phyloP scores from a whole-genome alignment of 1,140 invertebrate species.

The Tetramorium simillimum region DNA sequence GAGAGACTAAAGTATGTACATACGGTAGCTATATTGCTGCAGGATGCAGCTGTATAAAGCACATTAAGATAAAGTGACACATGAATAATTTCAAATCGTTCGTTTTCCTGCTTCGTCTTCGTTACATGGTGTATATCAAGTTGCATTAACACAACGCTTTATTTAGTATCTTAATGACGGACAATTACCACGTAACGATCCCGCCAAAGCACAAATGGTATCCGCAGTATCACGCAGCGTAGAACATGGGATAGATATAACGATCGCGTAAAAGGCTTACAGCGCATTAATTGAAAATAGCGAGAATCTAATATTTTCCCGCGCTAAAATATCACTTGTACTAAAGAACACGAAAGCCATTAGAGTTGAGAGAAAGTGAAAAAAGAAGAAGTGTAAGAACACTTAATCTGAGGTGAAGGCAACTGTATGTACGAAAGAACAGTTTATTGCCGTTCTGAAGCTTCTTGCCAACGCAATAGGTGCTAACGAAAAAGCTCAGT shows the following conservation, averaged over 20 bases:
- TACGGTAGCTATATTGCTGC: neutral
- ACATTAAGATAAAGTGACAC: neutral
- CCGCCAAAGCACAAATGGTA: constrained; percentile 28
- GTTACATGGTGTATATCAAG: neutral
- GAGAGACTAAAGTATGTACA: neutral
- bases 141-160: constrained; percentile 12
- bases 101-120: neutral
- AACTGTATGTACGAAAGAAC: neutral
- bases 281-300: constrained; percentile 34
- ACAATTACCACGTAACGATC: constrained; percentile 36
- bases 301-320: constrained; percentile 5
- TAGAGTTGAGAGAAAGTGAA: neutral
- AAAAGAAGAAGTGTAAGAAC: constrained; percentile 25
- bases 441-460: constrained; percentile 16
- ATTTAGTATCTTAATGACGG: constrained; percentile 22
- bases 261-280: neutral
- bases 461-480: neutral
- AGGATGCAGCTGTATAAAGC: neutral
- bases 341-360: neutral
- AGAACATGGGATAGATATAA: neutral
- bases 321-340: constrained; percentile 14
- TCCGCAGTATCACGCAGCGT: neutral
- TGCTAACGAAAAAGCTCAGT: neutral
- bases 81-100: constrained; percentile 40
- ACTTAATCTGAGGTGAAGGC: constrained; percentile 1